A percentile compares a stretch with the other conserved stretches of the same genome.
Conservation (phyloP, 2,888 invertebrate species). For the Caenorhabditis becei region DNA sequence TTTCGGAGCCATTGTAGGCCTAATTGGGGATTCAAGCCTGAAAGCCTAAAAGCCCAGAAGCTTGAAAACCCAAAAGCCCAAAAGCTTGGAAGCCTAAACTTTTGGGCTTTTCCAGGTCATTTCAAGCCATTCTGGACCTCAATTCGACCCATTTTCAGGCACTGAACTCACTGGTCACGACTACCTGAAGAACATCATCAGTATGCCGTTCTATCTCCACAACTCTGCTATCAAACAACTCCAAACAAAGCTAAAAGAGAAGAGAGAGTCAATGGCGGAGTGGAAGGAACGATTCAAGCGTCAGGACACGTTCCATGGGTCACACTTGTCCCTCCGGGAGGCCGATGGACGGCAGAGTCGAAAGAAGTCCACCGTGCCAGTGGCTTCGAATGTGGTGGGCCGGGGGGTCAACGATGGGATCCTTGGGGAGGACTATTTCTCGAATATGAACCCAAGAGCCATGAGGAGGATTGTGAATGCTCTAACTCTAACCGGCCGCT, state of each 20-base stretch:
- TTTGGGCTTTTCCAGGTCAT: too few species aligned
- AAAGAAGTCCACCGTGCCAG: constrained; percentile 62
- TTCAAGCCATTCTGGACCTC: too few species aligned
- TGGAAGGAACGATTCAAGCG: constrained; percentile 76
- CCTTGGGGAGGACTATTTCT: constrained; percentile 97
- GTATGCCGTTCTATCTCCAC: constrained; percentile 97
- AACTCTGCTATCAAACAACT: constrained; percentile 90
- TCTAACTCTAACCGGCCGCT: constrained; percentile 84
- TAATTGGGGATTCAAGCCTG: too few species aligned
- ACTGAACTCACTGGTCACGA: constrained; percentile 81
- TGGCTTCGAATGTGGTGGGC: constrained; percentile 37
- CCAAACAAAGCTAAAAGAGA: constrained; percentile 72
- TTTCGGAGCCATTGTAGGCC: too few species aligned
- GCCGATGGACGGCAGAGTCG: constrained; percentile 63
- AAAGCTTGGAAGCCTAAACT: too few species aligned
- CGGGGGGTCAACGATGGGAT: constrained; percentile 58
- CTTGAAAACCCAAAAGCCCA: too few species aligned
- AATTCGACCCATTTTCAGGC: too few species aligned
- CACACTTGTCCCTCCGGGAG: constrained; percentile 73
- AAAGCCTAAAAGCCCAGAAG: too few species aligned
- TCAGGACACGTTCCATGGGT: constrained; percentile 78
- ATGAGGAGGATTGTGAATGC: constrained; percentile 85
- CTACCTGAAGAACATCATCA: constrained; percentile 89
- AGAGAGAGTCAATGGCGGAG: constrained; percentile 73
- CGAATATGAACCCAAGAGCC: constrained; percentile 97